Percentiles rank a stretch among this genome's conserved stretches.
phyloP scores from a whole-genome alignment of 2,113 vertebrate species.

The Vidua macroura region DNA sequence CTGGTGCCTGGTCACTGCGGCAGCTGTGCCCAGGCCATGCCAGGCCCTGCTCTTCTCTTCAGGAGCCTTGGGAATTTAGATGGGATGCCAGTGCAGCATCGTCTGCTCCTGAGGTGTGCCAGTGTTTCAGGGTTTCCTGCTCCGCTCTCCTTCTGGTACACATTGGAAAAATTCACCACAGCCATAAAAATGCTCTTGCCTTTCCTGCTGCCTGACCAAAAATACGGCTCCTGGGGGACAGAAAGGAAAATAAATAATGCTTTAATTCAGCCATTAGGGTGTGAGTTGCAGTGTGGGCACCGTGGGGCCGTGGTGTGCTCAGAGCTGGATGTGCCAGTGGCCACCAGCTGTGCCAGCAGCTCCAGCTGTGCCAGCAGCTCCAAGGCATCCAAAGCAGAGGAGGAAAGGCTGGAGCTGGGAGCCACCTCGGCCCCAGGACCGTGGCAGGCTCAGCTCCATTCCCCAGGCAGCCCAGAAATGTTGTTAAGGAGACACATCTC shows the following conservation, averaged over 20 bases:
- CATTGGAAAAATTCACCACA: neutral
- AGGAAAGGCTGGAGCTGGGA: neutral
- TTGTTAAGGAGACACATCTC: constrained; percentile 31
- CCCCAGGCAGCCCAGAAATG: neutral
- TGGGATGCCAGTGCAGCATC: neutral
- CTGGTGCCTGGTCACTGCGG: fast-evolving
- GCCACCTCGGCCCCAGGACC: fast-evolving
- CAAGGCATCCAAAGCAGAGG: fast-evolving
- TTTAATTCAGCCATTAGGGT: neutral
- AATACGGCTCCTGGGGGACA: neutral
- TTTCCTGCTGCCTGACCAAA: neutral
- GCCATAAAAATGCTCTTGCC: neutral
- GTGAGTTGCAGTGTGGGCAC: neutral
- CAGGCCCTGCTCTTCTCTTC: neutral
- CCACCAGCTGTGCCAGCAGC: neutral
- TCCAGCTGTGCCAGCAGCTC: neutral
- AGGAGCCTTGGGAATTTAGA: neutral
- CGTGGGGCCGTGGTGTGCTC: neutral
- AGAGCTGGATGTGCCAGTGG: neutral
- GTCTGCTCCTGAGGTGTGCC: neutral
- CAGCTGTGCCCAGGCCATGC: neutral
- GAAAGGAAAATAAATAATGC: neutral
- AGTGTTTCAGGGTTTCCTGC: neutral
- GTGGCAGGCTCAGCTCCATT: neutral
- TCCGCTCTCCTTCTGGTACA: neutral